A percentile compares a stretch with the other conserved stretches of the same genome.
Conservation (phyloP, 2,797 vertebrate genomes). For the Pristis pectinata region DNA sequence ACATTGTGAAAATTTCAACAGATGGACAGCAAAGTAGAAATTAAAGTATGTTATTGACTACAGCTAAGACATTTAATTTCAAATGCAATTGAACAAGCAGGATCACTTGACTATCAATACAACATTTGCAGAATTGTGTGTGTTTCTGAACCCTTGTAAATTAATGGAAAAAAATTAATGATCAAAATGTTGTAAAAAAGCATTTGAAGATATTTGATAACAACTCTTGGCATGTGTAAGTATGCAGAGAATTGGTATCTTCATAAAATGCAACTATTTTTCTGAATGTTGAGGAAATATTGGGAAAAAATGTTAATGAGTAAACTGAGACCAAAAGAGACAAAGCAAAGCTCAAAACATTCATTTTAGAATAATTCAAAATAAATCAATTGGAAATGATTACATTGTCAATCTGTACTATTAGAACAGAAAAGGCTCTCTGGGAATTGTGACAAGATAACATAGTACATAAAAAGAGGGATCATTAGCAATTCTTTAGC, state of each 20-base stretch:
- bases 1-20: not conserved
- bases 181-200: not conserved
- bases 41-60: not conserved
- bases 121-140: not conserved
- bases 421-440: too few species aligned
- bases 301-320: too few species aligned
- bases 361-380: too few species aligned
- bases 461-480: too few species aligned
- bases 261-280: not conserved
- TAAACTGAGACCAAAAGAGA: too few species aligned
- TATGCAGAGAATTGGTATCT: not conserved
- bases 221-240: not conserved
- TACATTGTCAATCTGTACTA: too few species aligned
- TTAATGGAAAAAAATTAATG: not conserved
- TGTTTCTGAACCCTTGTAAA: not conserved
- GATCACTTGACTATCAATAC: not conserved
- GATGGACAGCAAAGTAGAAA: not conserved
- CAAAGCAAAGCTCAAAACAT: too few species aligned
- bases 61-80: not conserved
- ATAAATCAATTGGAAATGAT: too few species aligned
- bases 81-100: not conserved
- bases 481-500: too few species aligned
- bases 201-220: not conserved
- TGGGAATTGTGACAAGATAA: too few species aligned
- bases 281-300: too few species aligned